Evolutionary conservation across 2,797 vertebrate species (phyloP), one percentile per base, ranked within the genome.

Genomic region (Gastrophryne carolinensis): DNA sequence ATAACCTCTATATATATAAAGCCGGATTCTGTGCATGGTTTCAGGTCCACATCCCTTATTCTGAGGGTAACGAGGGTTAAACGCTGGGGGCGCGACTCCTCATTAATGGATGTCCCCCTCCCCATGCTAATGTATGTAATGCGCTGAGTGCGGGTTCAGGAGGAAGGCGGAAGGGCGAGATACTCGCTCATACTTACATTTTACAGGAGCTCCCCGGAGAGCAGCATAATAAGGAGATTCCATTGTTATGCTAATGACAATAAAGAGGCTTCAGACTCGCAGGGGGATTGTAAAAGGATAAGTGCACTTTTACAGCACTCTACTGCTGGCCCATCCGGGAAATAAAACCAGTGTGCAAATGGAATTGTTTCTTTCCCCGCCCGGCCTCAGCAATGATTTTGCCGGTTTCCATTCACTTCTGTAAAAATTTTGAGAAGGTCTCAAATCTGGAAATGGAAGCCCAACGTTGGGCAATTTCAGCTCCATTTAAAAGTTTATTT

Each of bases 51-150:
- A 49, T 65, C 29, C 44, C 15, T 39, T n/a, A 13, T 15, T 13
- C n/a, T 50, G n/a, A 17, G 11, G 7, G 21, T 67, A 67, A 37
- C 53, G 49, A 53, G 23, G 52, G 21, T n/a, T 67, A 67, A 67
- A 24, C 53, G 64, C 49, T 13, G 11, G 2, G 5, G 2, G 5
- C 10, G 39, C 17, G 39, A 24, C 3, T 21, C 9, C 21, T 2
- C 2, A 1, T 24, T 67, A 67, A 67, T 67, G 47, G 64, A 53
- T 9, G 21, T 5, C 0, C 1, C 7, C 1, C 7, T 56, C 26
- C 12, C 53, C 12, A 15, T 19, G 21, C 5, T 34, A 35, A 52
- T 53, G 64, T 53, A 23, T 66, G 53, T 34, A 35, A 52, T 53
- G 64, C 37, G 34, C 50, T 52, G 27, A 35, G 21, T 53, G 64